Base-by-base conservation (phyloP, 2,888 invertebrate species). In the Drosophila heteroneura region DNA sequence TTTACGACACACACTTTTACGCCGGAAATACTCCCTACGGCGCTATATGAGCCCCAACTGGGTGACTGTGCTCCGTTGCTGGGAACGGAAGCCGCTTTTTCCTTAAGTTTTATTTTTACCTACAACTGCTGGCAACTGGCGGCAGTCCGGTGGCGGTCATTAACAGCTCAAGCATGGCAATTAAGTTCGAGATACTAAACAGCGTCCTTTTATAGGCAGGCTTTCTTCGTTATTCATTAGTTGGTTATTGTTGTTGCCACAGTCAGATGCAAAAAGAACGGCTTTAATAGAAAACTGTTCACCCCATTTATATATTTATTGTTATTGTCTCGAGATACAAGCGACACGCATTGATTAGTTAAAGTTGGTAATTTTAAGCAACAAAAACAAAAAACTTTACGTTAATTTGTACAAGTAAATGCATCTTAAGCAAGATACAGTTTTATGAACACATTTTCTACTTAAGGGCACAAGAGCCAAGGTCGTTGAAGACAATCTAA, bases 21-120 rank as follows among this genome's bases (percentile, higher is more conserved):
- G 87, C 89, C 85, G 85, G 85, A 86, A 86, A 79, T 86, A 58
- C 76, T 79, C 89, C 85, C 89, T 76, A 75, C 77, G 79, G 85
- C 65, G 73, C 69, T 51, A 47, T 60, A 54, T 52, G 62, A 37
- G 53, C 66, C 28, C 61, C 77, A 80, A 63, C 65, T 63, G 57
- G 70, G 71, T 70, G 56, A 33, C 49, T 62, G 37, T 49, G 35
- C 51, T 32, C 52, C 39, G 14, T 80, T 76, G 57, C 86, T 86
- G 89, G 82, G 84, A 86, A 83, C 91, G 91, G 91, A 86, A 90
- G 87, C 89, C 79, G 74, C 63, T 63, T 78, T 73, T 72, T 82
- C 67, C 80, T 59, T 65, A 51, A 35, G 47, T 62, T 66, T 30
- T 28, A 57, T 68, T 69, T 60, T 22, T 28, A 53, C n/a, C 47